Evolutionary conservation across 23 tunicate genomes (phyloP), one percentile per base, ranked within the genome.

Genomic region (Styela clava): DNA sequence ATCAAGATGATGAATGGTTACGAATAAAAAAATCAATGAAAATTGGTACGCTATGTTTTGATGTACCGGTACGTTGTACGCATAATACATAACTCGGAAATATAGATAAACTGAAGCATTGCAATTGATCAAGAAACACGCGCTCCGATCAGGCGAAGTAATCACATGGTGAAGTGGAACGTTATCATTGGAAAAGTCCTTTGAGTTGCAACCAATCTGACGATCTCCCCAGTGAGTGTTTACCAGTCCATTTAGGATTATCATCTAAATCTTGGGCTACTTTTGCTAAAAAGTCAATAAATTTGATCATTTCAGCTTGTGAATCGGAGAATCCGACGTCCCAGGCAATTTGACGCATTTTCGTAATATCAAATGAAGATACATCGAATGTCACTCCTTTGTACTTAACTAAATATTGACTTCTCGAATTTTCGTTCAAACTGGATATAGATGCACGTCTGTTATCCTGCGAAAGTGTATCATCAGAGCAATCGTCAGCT

Each of bases 301-400:
- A 91, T 21, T 62, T 82, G 67, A 71, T 63, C 90, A 91, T 86
- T 16, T 69, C 90, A 12, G 78, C 72, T 18, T 79, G 81, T 9
- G 90, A 70, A 2, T 78, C 61, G 0, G 88, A 78, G 2, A 84
- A 67, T n/a, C 78, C 89, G 16, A 72, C 70, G 12, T 87, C 31
- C 23, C 87, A 74, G 22, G 87, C 71, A 27, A 91, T 34, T 19
- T 82, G 69, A 31, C 97, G 97, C 83, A 91, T 86, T 78, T 77
- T 56, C 35, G 84, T 25, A 77, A 91, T 12, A 22, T 82, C 62
- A 63, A 91, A 81, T 2, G 51, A 36, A 22, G 74, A 81, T n/a
- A 83, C 72, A 84, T 91, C 97, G 74, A 91, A 91, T 23, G 85
- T 78, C 9, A 78, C 79, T 9, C 87, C 90, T 19, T 69, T 68